A percentile compares a stretch with the other conserved stretches of the same genome.
Evolutionary conservation across 2,797 vertebrate species (phyloP).

Genomic region (Chiloscyllium punctatum): DNA sequence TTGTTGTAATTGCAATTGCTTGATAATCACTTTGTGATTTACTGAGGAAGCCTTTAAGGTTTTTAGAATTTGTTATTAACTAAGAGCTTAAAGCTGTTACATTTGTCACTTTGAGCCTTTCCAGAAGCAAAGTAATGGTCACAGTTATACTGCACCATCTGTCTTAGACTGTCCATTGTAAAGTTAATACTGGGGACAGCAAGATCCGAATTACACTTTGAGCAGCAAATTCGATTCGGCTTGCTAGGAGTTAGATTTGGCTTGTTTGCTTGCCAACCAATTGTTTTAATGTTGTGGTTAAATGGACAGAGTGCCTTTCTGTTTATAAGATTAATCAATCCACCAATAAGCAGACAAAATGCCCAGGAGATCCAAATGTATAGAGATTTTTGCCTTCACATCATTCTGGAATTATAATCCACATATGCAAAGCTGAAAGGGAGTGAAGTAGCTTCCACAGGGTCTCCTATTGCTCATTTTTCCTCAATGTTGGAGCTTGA

Average conservation of each 20-base stretch:
- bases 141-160: background rate
- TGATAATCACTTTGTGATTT: conserved; percentile 2
- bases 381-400: background rate
- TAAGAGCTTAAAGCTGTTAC: background rate
- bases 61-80: background rate
- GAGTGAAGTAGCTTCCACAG: background rate
- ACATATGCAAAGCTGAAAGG: background rate
- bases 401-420: background rate
- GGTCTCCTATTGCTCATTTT: background rate
- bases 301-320: background rate
- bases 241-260: background rate
- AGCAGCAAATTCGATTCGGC: background rate
- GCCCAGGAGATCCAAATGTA: background rate
- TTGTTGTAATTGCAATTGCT: conserved; percentile 24
- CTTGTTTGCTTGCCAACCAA: background rate
- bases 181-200: background rate
- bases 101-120: conserved; percentile 2
- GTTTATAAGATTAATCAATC: background rate
- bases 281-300: background rate
- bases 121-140: background rate
- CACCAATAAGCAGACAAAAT: background rate
- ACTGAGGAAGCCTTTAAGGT: background rate
- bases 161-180: background rate
- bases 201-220: background rate
- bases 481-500: background rate